Conservation (phyloP, 53 echinoderm and acorn worm genomes). For the Holothuria leucospilota region DNA sequence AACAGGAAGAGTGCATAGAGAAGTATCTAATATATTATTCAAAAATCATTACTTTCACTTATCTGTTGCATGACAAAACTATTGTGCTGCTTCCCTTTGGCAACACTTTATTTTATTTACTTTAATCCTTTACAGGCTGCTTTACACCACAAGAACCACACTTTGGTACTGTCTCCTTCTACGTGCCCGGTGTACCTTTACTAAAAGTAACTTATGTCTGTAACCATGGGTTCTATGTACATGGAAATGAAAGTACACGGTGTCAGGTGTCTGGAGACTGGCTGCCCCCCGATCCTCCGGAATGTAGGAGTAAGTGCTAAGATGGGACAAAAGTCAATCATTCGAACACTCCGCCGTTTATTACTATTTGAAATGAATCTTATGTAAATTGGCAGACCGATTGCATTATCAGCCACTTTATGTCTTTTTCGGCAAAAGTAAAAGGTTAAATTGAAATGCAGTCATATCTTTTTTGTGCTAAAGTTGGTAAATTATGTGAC, state of each 20-base stretch:
- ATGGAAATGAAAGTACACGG: slow-evolving; percentile 35
- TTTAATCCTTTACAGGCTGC: slow-evolving; percentile 49
- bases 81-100: too few relatives aligned
- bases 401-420: too few relatives aligned
- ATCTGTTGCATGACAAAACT: too few relatives aligned
- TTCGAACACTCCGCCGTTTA: too few relatives aligned
- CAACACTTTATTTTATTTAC: neutral
- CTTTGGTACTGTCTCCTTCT: slow-evolving; percentile 62
- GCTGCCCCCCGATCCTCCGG: slow-evolving; percentile 63
- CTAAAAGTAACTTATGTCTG: slow-evolving; percentile 69
- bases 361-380: too few relatives aligned
- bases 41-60: too few relatives aligned
- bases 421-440: neutral
- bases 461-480: too few relatives aligned
- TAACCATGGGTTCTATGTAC: slow-evolving; percentile 68
- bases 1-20: too few relatives aligned
- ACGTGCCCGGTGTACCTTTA: slow-evolving; percentile 52
- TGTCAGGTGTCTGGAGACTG: slow-evolving; percentile 89
- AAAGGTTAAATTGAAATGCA: too few relatives aligned
- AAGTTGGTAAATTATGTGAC: too few relatives aligned
- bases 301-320: slow-evolving; percentile 71
- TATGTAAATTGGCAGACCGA: too few relatives aligned
- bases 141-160: slow-evolving; percentile 28
- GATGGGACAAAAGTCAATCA: neutral
- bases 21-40: too few relatives aligned